Base-by-base conservation (phyloP, 2,113 vertebrate species). In the Bubo scandiacus region DNA sequence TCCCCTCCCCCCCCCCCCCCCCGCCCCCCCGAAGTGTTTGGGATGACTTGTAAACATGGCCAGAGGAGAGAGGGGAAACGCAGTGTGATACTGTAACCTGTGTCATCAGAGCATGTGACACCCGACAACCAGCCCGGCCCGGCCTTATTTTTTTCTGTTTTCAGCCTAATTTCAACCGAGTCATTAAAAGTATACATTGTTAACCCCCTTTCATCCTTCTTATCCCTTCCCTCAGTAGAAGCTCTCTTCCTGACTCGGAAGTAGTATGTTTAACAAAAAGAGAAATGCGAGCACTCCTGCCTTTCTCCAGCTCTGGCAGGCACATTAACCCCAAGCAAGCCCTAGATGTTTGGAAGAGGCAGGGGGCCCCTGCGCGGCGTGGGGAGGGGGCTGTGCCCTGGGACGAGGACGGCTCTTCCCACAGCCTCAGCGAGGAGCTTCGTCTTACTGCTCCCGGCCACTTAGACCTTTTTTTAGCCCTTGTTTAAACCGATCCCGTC, bases 81-180 rank as follows among this genome's bases (percentile, higher is more conserved):
- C 91, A 49, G 73, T 52, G 77, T 94, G 94, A 94, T 30, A 66
- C 36, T 32, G 49, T 93, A 92, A 96, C 82, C 92, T 94, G 94
- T 94, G 83, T 82, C 85, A 87, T 57, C 65, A 45, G 74, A 94
- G n/a, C 93, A 61, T 88, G 83, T 96, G 95, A 95, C 81, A 67
- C 26, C 47, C 43, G 32, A 45, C 85, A 86, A 88, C 74, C 73
- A 81, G 72, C 72, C 47, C 59, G 51, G 62, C 51, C 82, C 92
- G 58, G 51, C 36, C 43, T 45, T 45, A 45, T 45, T 45, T 45
- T 32, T 21, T 66, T 6, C 30, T 40, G 25, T 25, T 8, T 5
- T 11, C 15, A 34, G 32, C 8, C 16, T 25, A 52, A 75, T 93
- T 86, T 74, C 74, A 88, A 42, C 58, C 11, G 36, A 92, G 17